These are phyloP conservation scores for Fragum sueziense DNA, from an alignment of 2,888 invertebrate genomes.

Conservation along the genomic window DNA sequence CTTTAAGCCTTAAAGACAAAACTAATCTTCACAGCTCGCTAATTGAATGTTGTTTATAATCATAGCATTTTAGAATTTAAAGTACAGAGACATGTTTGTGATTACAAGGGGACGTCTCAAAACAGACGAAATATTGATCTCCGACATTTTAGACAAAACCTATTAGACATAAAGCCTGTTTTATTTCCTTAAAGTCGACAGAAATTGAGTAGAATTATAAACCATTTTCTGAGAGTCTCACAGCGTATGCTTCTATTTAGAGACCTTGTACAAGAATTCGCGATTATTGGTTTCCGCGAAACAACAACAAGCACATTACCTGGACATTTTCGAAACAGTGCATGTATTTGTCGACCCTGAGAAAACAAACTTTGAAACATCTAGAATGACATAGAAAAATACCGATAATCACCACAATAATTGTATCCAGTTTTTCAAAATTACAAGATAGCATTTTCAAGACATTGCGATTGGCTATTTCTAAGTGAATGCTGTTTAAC, in stretches of 20 bases:
- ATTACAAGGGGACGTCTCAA: neutral
- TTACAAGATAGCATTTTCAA: too few species aligned
- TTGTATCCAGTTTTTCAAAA: too few species aligned
- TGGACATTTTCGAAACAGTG: too few species aligned
- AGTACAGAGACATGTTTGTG: neutral
- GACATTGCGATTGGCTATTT: too few species aligned
- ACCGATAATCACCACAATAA: too few species aligned
- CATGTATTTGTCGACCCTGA: too few species aligned
- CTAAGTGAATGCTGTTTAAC: too few species aligned
- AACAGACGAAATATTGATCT: neutral
- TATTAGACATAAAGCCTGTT: constrained; percentile 3
- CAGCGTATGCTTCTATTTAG: neutral
- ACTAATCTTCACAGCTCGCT: neutral
- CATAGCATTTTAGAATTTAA: neutral
- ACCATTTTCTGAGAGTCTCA: neutral
- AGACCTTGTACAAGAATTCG: too few species aligned
- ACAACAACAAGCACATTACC: too few species aligned
- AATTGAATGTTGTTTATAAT: neutral
- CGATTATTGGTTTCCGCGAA: too few species aligned
- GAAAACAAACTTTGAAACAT: too few species aligned
- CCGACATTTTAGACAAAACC: neutral
- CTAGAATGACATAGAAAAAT: too few species aligned
- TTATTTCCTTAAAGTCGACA: constrained; percentile 7
- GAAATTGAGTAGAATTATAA: neutral
- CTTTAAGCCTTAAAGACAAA: neutral